A percentile compares a stretch with the other conserved stretches of the same genome.
These are phyloP conservation scores for Chionomys nivalis DNA, from an alignment of 2,113 vertebrate species.

Conservation along the genomic window DNA sequence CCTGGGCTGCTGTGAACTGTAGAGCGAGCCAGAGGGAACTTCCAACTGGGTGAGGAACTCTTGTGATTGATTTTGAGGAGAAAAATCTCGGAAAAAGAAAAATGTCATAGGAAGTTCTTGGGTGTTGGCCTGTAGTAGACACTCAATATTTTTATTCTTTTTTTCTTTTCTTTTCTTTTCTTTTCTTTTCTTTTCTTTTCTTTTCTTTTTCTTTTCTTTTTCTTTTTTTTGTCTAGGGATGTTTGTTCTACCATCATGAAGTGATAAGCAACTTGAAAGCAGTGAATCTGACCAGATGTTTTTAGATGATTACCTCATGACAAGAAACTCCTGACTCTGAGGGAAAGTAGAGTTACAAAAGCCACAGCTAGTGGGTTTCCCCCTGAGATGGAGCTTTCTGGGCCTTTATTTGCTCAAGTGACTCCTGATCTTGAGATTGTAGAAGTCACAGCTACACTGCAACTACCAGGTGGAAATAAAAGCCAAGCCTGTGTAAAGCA, in stretches of 20 bases:
- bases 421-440: conserved; percentile 82
- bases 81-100: conserved; percentile 75
- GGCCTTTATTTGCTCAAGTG: conserved; percentile 83
- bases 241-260: conserved; percentile 34
- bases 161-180: not conserved
- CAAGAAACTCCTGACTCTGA: conserved; percentile 66
- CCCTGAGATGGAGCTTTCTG: conserved; percentile 77
- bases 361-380: conserved; percentile 78
- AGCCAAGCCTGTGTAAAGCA: conserved; percentile 49
- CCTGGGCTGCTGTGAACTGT: conserved; percentile 81
- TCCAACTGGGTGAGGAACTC: conserved; percentile 79
- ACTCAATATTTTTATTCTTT: conserved; percentile 48
- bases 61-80: conserved; percentile 78
- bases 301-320: conserved; percentile 74
- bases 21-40: conserved; percentile 78
- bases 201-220: not conserved
- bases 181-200: not conserved
- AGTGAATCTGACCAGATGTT: conserved; percentile 73
- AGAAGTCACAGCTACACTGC: conserved; percentile 77
- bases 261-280: conserved; percentile 72
- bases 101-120: conserved; percentile 67
- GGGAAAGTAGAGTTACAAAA: conserved; percentile 79
- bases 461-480: conserved; percentile 81
- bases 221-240: not conserved
- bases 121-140: conserved; percentile 63